A percentile compares a stretch with the other conserved stretches of the same genome.
Conservation (phyloP, 1,140 invertebrate species). For the Babylonia areolata region DNA sequence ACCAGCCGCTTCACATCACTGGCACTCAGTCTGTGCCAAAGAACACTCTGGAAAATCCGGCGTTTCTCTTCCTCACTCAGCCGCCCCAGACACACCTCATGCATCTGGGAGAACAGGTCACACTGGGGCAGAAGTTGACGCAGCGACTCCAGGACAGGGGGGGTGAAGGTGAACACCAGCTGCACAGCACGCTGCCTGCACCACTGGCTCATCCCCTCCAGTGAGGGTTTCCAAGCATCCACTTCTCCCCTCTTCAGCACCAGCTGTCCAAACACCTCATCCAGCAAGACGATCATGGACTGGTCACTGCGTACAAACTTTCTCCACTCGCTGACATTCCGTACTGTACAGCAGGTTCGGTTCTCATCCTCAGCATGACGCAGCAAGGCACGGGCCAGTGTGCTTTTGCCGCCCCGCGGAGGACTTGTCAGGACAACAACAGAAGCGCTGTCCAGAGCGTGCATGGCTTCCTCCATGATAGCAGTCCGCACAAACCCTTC, state of each 20-base stretch:
- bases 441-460: neutral
- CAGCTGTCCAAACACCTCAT: neutral
- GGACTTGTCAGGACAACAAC: neutral
- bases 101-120: neutral
- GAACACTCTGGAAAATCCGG: neutral
- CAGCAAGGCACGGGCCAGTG: neutral
- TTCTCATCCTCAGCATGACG: neutral
- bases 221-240: neutral
- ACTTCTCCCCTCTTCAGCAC: neutral
- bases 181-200: neutral
- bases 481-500: neutral
- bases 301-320: neutral
- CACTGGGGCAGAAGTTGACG: neutral
- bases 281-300: neutral
- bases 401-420: neutral
- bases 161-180: neutral
- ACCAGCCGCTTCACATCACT: neutral
- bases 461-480: neutral
- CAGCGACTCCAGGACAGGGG: neutral
- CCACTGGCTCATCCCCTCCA: neutral
- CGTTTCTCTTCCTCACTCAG: neutral
- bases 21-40: neutral
- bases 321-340: neutral
- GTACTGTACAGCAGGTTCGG: neutral
- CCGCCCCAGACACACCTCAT: neutral